Evolutionary conservation across 2,797 vertebrate genomes (phyloP), one percentile per base, ranked within the genome.

Genomic region (Poecilia wingei): DNA sequence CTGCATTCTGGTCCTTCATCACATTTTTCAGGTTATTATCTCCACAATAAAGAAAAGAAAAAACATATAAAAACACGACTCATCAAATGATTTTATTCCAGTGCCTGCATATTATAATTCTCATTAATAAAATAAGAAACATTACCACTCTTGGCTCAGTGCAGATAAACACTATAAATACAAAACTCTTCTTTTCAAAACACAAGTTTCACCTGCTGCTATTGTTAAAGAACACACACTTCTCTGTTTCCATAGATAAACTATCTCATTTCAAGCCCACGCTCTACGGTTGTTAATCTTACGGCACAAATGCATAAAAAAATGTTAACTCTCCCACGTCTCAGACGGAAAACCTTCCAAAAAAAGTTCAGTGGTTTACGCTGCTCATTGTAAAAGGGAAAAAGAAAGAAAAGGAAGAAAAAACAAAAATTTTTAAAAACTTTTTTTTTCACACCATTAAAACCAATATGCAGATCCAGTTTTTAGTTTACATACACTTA

Each of bases 271-370:
- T 88, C 78, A 89, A 84, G 80, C 82, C 36, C 74, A 87, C 83
- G 70, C 86, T 69, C 72, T 51, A 83, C 80, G 73, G 78, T 89
- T 86, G 55, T 85, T 86, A 87, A 78, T 80, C 87, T 84, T 84
- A 82, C 76, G 87, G 41, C 74, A 75, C 36, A 53, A 90, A 90
- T 93, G 90, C 92, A 92, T 93, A 92, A 92, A 92, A 33, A 85
- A 91, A 86, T 45, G 68, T 74, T 88, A 85, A 39, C 59, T 90
- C 79, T 70, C 84, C 72, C 78, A 64, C 72, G 75, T 61, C 73
- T 89, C 80, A 79, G 80, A 28, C 74, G 88, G 84, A 83, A 86
- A 33, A 33, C 55, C 31, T 79, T 83, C 55, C 71, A 80, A 86
- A 53, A 77, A 74, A 76, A 82, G 79, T 85, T 55, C 71, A 75